phyloP scores from a whole-genome alignment of 2,888 invertebrate genomes.

The Formica aserva region DNA sequence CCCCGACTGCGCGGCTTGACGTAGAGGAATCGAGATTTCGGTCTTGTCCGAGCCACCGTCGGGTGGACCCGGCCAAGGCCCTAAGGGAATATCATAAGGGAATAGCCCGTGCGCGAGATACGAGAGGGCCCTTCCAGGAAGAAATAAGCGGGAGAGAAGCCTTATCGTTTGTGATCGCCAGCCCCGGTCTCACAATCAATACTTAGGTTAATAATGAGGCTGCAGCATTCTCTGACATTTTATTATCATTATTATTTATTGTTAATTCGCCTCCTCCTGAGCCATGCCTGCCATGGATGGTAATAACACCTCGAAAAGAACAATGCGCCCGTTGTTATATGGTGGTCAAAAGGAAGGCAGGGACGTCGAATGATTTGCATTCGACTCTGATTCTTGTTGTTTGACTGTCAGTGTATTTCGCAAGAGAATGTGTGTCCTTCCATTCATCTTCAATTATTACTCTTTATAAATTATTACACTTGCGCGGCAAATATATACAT shows the following conservation, averaged over 20 bases:
- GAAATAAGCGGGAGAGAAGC: conserved; percentile 63
- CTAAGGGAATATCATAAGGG: conserved; percentile 36
- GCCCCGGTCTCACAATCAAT: conserved; percentile 75
- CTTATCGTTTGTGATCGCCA: conserved; percentile 76
- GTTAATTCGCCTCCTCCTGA: conserved; percentile 73
- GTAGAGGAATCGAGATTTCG: conserved; percentile 76
- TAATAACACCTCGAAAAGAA: conserved; percentile 74
- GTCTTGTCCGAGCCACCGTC: conserved; percentile 67
- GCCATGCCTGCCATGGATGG: conserved; percentile 64
- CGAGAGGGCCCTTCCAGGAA: conserved; percentile 74
- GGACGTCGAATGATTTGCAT: conserved; percentile 47
- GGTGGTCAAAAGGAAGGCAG: conserved; percentile 50
- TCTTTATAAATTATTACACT: conserved; percentile 12
- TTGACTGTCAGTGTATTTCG: conserved; percentile 27
- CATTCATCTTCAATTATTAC: conserved; percentile 32
- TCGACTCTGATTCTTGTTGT: conserved; percentile 37
- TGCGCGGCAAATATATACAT: neutral
- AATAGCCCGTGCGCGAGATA: conserved; percentile 55
- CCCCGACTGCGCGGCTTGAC: conserved; percentile 72
- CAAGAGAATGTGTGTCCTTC: conserved; percentile 14
- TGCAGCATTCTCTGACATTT: conserved; percentile 76
- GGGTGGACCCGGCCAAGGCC: conserved; percentile 53
- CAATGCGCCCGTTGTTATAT: conserved; percentile 66
- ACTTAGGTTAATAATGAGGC: conserved; percentile 80
- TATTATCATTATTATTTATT: conserved; percentile 82